These are phyloP conservation scores for Linepithema humile DNA, from an alignment of 1,140 invertebrate genomes.

Conservation along the genomic window DNA sequence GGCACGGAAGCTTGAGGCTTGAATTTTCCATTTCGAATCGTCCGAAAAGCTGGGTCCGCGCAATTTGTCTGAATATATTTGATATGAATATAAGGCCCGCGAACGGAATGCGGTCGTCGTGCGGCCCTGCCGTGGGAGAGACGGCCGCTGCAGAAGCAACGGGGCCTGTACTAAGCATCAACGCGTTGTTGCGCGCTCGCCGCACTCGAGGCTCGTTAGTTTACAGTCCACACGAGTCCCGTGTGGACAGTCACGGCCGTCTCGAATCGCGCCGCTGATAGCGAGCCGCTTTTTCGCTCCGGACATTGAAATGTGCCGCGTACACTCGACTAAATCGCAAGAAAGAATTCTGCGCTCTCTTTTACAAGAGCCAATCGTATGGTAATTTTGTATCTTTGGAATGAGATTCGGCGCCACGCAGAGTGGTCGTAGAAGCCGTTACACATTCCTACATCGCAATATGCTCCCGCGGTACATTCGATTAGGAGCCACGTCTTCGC, in stretches of 20 bases:
- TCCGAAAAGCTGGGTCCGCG: background rate
- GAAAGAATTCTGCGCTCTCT: background rate
- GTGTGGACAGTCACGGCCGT: conserved; percentile 10
- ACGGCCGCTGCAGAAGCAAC: conserved; percentile 63
- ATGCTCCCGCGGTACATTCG: background rate
- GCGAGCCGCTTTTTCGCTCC: conserved; percentile 13
- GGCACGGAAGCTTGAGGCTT: no score
- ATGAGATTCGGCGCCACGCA: background rate
- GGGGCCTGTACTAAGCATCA: conserved; percentile 51
- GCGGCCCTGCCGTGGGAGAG: conserved; percentile 76
- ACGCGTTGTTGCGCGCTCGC: conserved; percentile 11
- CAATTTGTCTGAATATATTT: background rate
- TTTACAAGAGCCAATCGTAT: background rate
- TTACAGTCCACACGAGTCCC: conserved; percentile 18
- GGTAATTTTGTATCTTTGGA: conserved; percentile 26
- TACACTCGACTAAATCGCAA: background rate
- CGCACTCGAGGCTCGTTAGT: conserved; percentile 33
- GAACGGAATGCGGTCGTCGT: conserved; percentile 76
- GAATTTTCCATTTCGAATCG: background rate
- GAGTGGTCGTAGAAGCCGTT: background rate
- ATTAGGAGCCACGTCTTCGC: background rate
- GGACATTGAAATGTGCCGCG: conserved; percentile 14
- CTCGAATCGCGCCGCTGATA: conserved; percentile 30
- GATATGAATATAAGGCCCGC: no score
- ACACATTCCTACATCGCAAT: conserved; percentile 9